Evolutionary conservation across 2,113 vertebrate genomes (phyloP).

Genomic region (Chrysemys picta): DNA sequence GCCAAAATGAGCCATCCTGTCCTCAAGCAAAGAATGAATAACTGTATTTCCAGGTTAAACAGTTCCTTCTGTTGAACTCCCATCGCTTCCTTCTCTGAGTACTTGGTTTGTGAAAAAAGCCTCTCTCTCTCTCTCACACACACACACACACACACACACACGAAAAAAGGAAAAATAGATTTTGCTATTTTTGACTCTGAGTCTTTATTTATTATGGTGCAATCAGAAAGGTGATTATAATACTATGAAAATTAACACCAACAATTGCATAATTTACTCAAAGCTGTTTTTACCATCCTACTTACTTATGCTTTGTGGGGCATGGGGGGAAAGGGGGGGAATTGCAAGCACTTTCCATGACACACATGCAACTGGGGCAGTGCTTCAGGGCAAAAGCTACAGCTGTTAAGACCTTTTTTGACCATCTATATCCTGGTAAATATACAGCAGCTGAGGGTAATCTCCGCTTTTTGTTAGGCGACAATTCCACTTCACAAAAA

Average conservation of each 20-base stretch:
- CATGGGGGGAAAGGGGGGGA: background rate
- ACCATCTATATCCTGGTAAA: background rate
- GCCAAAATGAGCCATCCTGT: background rate
- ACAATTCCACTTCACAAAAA: constrained; percentile 36
- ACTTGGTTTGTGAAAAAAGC: constrained; percentile 21
- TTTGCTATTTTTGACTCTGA: constrained; percentile 58
- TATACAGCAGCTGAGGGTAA: constrained; percentile 22
- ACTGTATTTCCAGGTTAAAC: background rate
- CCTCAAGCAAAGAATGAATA: background rate
- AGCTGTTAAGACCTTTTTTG: constrained; percentile 36
- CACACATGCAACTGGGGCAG: background rate
- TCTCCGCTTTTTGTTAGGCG: constrained; percentile 48
- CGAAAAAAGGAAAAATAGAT: constrained; percentile 27
- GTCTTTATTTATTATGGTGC: constrained; percentile 43
- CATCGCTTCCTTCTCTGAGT: background rate
- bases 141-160: background rate
- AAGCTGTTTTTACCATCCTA: background rate
- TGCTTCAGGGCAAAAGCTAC: background rate
- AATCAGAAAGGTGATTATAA: constrained; percentile 68
- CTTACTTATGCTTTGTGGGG: constrained; percentile 18
- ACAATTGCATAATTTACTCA: constrained; percentile 57
- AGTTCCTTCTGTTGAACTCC: background rate
- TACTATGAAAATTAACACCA: constrained; percentile 55
- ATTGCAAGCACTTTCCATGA: constrained; percentile 7
- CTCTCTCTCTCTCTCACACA: background rate